Conservation (phyloP, 2,113 vertebrate species). For the Melanerpes formicivorus region DNA sequence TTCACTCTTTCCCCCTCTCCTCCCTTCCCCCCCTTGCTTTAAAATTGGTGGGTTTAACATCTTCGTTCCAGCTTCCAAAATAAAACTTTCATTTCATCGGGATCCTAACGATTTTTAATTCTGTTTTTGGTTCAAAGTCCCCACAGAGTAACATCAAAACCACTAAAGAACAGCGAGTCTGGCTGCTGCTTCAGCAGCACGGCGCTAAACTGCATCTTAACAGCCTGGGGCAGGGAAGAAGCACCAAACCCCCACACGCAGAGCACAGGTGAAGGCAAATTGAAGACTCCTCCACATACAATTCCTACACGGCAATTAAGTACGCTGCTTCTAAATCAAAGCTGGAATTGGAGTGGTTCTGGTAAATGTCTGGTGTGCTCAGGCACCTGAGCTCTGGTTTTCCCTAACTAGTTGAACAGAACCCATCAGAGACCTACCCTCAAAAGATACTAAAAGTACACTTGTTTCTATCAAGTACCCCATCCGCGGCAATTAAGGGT, state of each 20-base stretch:
- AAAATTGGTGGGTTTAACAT: background rate
- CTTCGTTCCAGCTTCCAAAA: background rate
- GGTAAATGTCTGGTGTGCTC: background rate
- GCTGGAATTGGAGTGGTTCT: background rate
- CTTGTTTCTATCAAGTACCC: background rate
- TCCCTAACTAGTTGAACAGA: background rate
- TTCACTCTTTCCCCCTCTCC: background rate
- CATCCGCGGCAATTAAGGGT: background rate
- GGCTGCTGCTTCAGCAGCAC: background rate
- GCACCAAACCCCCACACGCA: rapidly evolving
- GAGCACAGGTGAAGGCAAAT: background rate
- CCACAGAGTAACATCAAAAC: background rate
- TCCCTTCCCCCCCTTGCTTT: background rate
- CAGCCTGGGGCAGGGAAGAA: background rate
- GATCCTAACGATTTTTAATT: background rate
- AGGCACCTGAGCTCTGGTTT: background rate
- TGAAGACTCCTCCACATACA: background rate
- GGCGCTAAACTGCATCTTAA: background rate
- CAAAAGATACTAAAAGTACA: background rate
- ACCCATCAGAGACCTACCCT: background rate
- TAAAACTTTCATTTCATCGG: background rate
- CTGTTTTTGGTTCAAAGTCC: background rate
- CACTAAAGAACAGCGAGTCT: background rate
- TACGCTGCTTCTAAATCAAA: background rate
- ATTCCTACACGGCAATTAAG: background rate